A percentile compares a stretch with the other conserved stretches of the same genome.
Evolutionary conservation across 1,140 invertebrate genomes (phyloP).

Genomic region (Dolichoris vasculosae): DNA sequence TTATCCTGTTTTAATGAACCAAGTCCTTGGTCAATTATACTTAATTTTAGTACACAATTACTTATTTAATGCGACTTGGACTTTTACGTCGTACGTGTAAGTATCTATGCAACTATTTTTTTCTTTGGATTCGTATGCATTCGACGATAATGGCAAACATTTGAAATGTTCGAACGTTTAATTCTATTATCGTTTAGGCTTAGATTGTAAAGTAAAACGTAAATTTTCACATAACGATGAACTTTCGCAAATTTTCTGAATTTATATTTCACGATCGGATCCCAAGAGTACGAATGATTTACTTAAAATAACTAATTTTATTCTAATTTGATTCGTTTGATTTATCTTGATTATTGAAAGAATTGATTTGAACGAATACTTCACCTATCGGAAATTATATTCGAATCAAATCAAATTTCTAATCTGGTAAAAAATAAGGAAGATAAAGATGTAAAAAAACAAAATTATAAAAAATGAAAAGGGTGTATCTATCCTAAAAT

Average conservation of each 20-base stretch:
- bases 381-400: background rate
- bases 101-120: background rate
- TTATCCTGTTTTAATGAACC: too few relatives aligned
- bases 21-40: background rate
- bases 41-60: background rate
- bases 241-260: background rate
- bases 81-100: background rate
- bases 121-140: background rate
- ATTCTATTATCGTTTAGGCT: background rate
- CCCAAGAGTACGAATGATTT: background rate
- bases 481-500: background rate
- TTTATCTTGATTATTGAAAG: too few relatives aligned
- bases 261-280: background rate
- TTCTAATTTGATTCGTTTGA: too few relatives aligned
- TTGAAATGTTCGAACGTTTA: too few relatives aligned
- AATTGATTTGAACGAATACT: background rate
- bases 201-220: background rate
- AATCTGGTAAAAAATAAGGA: background rate
- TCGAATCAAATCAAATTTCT: background rate
- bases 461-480: background rate
- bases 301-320: background rate
- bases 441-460: background rate
- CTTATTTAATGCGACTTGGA: background rate
- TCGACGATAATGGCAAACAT: background rate
- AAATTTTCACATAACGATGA: background rate